A percentile compares a stretch with the other conserved stretches of the same genome.
These are phyloP conservation scores for Haliclystus octoradiatus DNA, from an alignment of 30 jellyfish, hydroid and myxozoan species.

Conservation along the genomic window DNA sequence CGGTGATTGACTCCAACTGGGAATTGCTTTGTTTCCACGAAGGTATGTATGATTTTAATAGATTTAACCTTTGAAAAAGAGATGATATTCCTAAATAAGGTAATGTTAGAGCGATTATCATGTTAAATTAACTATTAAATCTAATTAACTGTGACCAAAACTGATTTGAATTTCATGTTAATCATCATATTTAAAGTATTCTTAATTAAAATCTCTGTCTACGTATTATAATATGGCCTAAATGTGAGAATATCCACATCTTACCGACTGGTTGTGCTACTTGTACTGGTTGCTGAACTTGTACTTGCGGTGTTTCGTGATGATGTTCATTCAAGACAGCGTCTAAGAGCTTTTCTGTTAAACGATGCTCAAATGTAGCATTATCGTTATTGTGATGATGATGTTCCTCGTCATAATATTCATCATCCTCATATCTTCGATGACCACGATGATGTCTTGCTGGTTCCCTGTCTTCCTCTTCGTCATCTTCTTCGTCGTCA, in stretches of 20 bases:
- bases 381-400: constrained; percentile 4
- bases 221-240: background rate
- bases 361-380: constrained; percentile 58
- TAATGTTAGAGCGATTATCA: no score
- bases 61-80: no score
- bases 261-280: background rate
- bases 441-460: background rate
- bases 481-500: background rate
- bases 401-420: background rate
- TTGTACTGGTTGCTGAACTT: background rate
- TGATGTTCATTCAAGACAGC: constrained; percentile 30
- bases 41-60: no score
- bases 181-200: background rate
- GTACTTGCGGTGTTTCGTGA: background rate
- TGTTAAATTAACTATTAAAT: no score
- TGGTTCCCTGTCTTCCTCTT: background rate
- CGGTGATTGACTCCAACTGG: no score
- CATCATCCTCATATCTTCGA: constrained; percentile 3
- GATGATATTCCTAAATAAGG: no score
- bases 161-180: background rate
- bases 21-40: no score
- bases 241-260: background rate
- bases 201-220: no score
- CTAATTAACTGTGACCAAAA: no score
- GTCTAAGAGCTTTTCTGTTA: constrained; percentile 79